These are phyloP conservation scores for Eurytoma adleriae DNA, from an alignment of 2,888 invertebrate genomes.

Conservation along the genomic window DNA sequence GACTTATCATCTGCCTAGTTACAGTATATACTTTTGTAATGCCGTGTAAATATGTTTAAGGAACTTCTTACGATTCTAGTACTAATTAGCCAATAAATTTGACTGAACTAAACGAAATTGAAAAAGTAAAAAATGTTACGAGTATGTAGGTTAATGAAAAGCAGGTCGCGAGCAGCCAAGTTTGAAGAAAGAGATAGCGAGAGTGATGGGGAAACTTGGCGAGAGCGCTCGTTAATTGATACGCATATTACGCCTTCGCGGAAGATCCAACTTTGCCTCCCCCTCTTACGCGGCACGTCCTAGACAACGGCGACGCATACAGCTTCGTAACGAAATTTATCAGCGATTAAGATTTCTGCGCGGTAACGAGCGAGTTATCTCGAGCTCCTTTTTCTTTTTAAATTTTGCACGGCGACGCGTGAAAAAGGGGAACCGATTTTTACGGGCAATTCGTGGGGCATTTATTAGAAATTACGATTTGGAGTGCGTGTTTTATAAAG, in stretches of 20 bases:
- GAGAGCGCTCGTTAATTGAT: constrained; percentile 54
- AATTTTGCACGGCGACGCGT: too few species aligned
- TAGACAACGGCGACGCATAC: constrained; percentile 73
- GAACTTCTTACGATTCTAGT: too few species aligned
- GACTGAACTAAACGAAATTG: too few species aligned
- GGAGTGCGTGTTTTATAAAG: constrained; percentile 10
- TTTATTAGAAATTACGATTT: constrained; percentile 38
- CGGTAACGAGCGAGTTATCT: constrained; percentile 53
- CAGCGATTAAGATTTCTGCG: constrained; percentile 34
- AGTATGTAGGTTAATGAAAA: not conserved
- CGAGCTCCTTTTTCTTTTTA: too few species aligned
- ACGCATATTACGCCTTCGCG: constrained; percentile 36
- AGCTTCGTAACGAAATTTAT: constrained; percentile 77
- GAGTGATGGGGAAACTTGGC: constrained; percentile 48
- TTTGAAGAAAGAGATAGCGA: constrained; percentile 37
- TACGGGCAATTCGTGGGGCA: constrained; percentile 29
- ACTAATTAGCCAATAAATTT: too few species aligned
- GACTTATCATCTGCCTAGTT: too few species aligned
- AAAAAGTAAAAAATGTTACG: not conserved
- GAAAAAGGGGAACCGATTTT: constrained; percentile 8
- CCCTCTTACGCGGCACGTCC: not conserved
- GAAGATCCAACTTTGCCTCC: constrained; percentile 10
- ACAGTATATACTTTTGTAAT: too few species aligned
- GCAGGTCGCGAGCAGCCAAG: not conserved
- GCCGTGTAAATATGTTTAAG: too few species aligned